Evolutionary conservation across 2,797 vertebrate genomes (phyloP).

Genomic region (Sebastes alutus): DNA sequence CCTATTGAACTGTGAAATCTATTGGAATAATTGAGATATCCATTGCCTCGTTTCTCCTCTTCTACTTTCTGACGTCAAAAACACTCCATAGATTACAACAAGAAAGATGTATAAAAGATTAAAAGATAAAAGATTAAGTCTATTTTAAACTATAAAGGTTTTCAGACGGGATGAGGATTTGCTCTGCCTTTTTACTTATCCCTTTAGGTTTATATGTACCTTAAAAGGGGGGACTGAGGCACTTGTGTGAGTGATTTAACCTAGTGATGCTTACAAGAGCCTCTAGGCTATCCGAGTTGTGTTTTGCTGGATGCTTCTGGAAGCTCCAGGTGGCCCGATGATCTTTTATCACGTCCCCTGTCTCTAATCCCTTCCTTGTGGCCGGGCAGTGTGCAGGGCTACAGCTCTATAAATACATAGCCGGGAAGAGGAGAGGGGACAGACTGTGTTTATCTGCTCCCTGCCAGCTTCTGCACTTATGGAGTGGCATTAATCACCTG

Average conservation of each 20-base stretch:
- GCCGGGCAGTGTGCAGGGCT: conserved; percentile 47
- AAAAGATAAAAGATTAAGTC: not conserved
- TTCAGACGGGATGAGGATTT: conserved; percentile 8
- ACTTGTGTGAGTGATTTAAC: conserved; percentile 14
- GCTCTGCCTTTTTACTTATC: not conserved
- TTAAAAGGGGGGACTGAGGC: not conserved
- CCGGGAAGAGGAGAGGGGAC: conserved; percentile 60
- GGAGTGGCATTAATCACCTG: conserved; percentile 81
- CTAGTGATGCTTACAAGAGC: conserved; percentile 11
- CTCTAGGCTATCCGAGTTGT: conserved; percentile 9
- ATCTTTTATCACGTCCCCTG: conserved; percentile 71
- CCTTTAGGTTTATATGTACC: not conserved
- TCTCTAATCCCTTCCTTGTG: conserved; percentile 72
- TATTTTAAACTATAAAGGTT: not conserved
- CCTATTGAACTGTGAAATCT: conserved; percentile 15
- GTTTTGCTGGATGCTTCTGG: conserved; percentile 46
- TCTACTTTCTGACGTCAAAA: not conserved
- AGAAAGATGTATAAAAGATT: not conserved
- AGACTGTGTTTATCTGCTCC: conserved; percentile 80
- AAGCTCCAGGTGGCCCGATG: conserved; percentile 68
- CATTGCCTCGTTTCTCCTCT: not conserved
- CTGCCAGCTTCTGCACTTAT: conserved; percentile 77
- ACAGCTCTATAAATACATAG: conserved; percentile 74
- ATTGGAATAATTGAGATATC: not conserved
- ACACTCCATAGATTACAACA: not conserved